Evolutionary conservation across 1,140 invertebrate species (phyloP).

Genomic region (Penaeus indicus): DNA sequence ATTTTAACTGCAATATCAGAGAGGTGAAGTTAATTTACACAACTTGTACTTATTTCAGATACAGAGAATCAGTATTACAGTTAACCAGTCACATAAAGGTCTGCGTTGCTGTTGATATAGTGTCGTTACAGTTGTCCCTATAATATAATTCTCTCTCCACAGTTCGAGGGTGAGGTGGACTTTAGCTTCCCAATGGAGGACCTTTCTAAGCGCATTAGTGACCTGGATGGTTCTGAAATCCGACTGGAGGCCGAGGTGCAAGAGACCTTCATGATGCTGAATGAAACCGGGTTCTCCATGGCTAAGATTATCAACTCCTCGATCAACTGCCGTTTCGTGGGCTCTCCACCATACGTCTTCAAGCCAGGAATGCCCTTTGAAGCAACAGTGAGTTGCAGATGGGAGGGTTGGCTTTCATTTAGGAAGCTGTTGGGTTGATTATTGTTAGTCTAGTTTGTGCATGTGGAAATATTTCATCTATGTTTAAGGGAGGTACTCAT

Average conservation of each 20-base stretch:
- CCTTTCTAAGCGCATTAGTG: slow-evolving; percentile 42
- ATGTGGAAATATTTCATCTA: background rate
- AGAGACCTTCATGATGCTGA: slow-evolving; percentile 63
- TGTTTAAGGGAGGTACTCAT: too few relatives aligned
- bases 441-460: background rate
- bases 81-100: too few relatives aligned
- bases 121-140: background rate
- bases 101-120: too few relatives aligned
- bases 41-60: too few relatives aligned
- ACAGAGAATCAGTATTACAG: too few relatives aligned
- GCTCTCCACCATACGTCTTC: slow-evolving; percentile 73
- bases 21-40: too few relatives aligned
- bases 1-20: too few relatives aligned
- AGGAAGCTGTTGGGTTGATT: background rate
- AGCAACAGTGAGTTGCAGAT: slow-evolving; percentile 71
- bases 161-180: slow-evolving; percentile 67
- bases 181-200: slow-evolving; percentile 67
- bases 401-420: too few relatives aligned
- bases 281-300: slow-evolving; percentile 71
- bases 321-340: slow-evolving; percentile 73
- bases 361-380: slow-evolving; percentile 75
- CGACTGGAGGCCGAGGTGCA: slow-evolving; percentile 57
- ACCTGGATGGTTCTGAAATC: slow-evolving; percentile 60
- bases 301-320: slow-evolving; percentile 73
- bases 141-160: slow-evolving; percentile 28